Evolutionary conservation across 2,113 vertebrate genomes (phyloP), one percentile per base, ranked within the genome.

Genomic region (Atrichornis clamosus): DNA sequence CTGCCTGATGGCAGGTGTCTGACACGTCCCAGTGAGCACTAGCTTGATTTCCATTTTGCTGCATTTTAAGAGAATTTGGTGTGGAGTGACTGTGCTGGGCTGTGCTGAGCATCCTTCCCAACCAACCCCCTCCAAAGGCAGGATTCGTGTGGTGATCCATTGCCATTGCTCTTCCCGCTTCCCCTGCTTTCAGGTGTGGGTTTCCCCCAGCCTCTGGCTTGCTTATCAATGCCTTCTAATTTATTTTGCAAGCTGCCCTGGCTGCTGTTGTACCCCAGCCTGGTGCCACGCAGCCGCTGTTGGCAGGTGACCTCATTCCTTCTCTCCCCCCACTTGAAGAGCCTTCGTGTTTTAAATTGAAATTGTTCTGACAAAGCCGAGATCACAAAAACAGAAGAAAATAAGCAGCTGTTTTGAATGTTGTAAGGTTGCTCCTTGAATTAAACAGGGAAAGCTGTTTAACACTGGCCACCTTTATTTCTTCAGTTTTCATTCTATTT

Each of bases 241-340:
- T 58, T 55, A 21, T 90, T 78, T 56, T 67, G 55, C 42, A n/a
- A 26, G 24, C 41, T 67, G 50, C 37, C 32, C 9, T 20, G 52
- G 49, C 55, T 76, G 73, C 70, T 75, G 58, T 27, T 52, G 44
- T 53, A 63, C 49, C 91, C 69, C 67, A 35, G 56, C 49, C 69
- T 3, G 0, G 2, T 49, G 77, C 68, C 6, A 2, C 0, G 0
- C 33, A 67, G 78, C 74, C 0, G 0, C 50, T 74, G 17, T 30
- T 73, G 41, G 62, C 77, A 68, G 74, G 20, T 62, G 39, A 65
- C 79, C 58, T 93, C 69, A 33, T 50, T 76, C 70, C 47, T 92
- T 59, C 70, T 84, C 47, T 64, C 13, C 32, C 70, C 49, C 10
- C 2, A 5, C 28, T 28, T 52, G 42, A 81, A 79, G 20, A 26